These are phyloP conservation scores for Pachliopta kotzebuea DNA, from an alignment of 2,888 invertebrate species.

Conservation along the genomic window DNA sequence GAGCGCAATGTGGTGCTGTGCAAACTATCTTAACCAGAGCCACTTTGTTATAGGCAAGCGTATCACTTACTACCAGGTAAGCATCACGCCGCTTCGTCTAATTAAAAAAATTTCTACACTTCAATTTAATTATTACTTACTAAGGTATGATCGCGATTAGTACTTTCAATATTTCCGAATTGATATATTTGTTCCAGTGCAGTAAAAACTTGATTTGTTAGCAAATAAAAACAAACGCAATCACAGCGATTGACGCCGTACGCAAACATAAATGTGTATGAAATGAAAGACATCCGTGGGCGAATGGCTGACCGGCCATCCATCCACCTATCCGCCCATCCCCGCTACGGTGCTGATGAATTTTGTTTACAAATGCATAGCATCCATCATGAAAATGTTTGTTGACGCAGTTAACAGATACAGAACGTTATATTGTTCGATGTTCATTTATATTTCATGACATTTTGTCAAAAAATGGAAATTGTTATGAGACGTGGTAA, in stretches of 20 bases:
- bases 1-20: too few relatives aligned
- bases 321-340: slow-evolving; percentile 38
- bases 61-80: too few relatives aligned
- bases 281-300: slow-evolving; percentile 62
- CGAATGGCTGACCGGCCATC: slow-evolving; percentile 37
- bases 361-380: slow-evolving; percentile 66
- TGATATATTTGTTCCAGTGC: too few relatives aligned
- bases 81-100: too few relatives aligned
- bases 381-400: slow-evolving; percentile 61
- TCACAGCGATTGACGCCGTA: slow-evolving; percentile 20
- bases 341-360: slow-evolving; percentile 45
- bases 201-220: slow-evolving; percentile 35
- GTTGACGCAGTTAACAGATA: slow-evolving; percentile 50
- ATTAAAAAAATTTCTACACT: too few relatives aligned
- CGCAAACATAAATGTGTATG: slow-evolving; percentile 55
- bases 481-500: slow-evolving; percentile 18
- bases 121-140: too few relatives aligned
- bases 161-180: too few relatives aligned
- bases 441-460: slow-evolving; percentile 35
- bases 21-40: too few relatives aligned
- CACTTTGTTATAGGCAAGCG: too few relatives aligned
- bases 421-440: slow-evolving; percentile 34
- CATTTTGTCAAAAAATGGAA: slow-evolving; percentile 15
- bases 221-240: slow-evolving; percentile 30
- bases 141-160: too few relatives aligned